Base-by-base conservation (phyloP, 2,888 invertebrate genomes). In the Rhorus exstirpatorius region DNA sequence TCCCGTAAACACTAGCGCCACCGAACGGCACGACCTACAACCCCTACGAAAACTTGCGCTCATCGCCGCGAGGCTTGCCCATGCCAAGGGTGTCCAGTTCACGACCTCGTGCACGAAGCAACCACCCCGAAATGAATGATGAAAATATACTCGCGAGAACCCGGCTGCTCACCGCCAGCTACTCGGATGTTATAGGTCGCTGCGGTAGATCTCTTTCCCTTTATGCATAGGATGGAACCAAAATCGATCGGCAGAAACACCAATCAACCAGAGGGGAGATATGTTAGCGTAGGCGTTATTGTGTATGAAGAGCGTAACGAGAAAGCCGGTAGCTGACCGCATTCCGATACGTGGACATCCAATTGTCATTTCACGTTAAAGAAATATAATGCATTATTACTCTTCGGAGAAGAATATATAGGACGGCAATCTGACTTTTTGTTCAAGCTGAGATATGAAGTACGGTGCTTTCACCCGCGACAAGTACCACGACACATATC, bases 1-100 rank as follows among this genome's bases (percentile, higher is more conserved):
- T 60, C 71, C 80, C 70, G 68, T 70, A 58, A 70, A 53, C 35
- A 17, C 63, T 78, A 84, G 83, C 84, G 82, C 84, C 84, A 84
- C 83, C 77, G 71, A 51, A 61, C 67, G 83, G 79, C 58, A 71
- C 80, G 74, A 78, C 74, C 72, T 46, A 55, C 82, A 79, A 84
- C 58, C 67, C 70, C 41, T 14, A 53, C 58, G 38, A 72, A 76
- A 81, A 74, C 55, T 63, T 58, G 61, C 55, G 21, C 60, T 78
- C 46, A 61, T 68, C 81, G 14, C 19, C 24, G 26, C 44, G 58
- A 55, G 24, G 44, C 35, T 26, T 24, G 14, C 41, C 26, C 35
- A 19, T 21, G 24, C 53, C 24, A n/a, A 44, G 12, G 55, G 26
- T 70, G 55, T 55, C 41, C 41, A 21, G 53, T 41, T 14, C 14